Evolutionary conservation across 2,113 vertebrate genomes (phyloP).

Genomic region (Thunnus maccoyii): DNA sequence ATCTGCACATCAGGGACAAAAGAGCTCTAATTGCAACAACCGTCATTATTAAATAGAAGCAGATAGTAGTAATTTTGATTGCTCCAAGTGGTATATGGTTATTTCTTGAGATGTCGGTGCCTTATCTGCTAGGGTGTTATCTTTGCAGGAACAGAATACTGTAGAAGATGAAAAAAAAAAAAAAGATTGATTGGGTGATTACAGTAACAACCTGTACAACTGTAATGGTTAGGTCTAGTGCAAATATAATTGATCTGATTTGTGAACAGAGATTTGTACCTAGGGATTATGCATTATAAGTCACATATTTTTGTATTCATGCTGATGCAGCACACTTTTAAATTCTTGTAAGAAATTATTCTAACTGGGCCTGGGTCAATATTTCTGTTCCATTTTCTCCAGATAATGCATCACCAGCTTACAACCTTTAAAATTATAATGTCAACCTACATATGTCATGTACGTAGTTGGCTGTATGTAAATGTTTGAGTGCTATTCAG

Average conservation of each 20-base stretch:
- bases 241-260: too few species aligned
- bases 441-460: background rate
- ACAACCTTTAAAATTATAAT: too few species aligned
- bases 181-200: too few species aligned
- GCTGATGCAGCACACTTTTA: background rate
- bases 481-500: background rate
- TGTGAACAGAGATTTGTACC: too few species aligned
- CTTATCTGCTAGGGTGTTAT: background rate
- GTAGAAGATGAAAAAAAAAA: background rate
- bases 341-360: constrained; percentile 3
- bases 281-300: background rate
- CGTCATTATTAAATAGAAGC: constrained; percentile 38
- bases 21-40: constrained; percentile 33
- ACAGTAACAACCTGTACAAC: too few species aligned
- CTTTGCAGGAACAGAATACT: constrained; percentile 1
- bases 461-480: background rate
- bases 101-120: constrained; percentile 14
- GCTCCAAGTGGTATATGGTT: background rate
- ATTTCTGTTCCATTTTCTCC: too few species aligned
- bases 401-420: too few species aligned
- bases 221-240: too few species aligned
- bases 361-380: background rate
- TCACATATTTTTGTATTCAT: background rate
- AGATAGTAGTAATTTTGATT: constrained; percentile 38
- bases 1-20: background rate